Percentiles rank a stretch among this genome's conserved stretches.
Evolutionary conservation across 2,888 invertebrate genomes (phyloP).

Genomic region (Autographa pulchrina): DNA sequence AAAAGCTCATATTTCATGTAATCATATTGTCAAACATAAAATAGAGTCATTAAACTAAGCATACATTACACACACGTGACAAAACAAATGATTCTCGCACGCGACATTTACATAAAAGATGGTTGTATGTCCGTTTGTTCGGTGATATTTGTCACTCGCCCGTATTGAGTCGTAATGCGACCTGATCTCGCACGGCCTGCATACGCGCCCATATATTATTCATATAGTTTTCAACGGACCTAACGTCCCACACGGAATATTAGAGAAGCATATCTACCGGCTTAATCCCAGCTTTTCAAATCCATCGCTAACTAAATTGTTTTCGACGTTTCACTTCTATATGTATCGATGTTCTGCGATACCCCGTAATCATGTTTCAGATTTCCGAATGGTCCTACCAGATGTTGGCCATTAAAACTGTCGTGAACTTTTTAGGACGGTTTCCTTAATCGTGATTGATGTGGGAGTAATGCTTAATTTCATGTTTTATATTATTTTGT

Average conservation of each 20-base stretch:
- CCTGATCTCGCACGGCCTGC: conserved; percentile 74
- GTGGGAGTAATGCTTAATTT: conserved; percentile 14
- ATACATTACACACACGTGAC: background rate
- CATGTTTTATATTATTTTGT: conserved; percentile 15
- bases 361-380: conserved; percentile 58
- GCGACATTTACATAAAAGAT: conserved; percentile 41
- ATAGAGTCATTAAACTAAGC: conserved; percentile 4
- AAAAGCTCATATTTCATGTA: background rate
- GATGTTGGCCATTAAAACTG: conserved; percentile 69
- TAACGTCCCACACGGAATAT: conserved; percentile 86
- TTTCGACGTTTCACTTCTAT: conserved; percentile 68
- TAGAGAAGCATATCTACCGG: conserved; percentile 79
- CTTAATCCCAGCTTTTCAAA: conserved; percentile 80
- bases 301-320: conserved; percentile 86
- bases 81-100: conserved; percentile 24
- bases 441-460: conserved; percentile 39
- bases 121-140: conserved; percentile 57
- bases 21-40: background rate
- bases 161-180: conserved; percentile 61
- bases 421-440: conserved; percentile 63
- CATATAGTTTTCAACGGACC: conserved; percentile 84
- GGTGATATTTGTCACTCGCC: conserved; percentile 71
- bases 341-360: conserved; percentile 46
- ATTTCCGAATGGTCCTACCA: conserved; percentile 65
- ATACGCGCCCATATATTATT: conserved; percentile 82